Conservation (phyloP, 64 coral and sea anemone species). For the Pocillopora damicornis region DNA sequence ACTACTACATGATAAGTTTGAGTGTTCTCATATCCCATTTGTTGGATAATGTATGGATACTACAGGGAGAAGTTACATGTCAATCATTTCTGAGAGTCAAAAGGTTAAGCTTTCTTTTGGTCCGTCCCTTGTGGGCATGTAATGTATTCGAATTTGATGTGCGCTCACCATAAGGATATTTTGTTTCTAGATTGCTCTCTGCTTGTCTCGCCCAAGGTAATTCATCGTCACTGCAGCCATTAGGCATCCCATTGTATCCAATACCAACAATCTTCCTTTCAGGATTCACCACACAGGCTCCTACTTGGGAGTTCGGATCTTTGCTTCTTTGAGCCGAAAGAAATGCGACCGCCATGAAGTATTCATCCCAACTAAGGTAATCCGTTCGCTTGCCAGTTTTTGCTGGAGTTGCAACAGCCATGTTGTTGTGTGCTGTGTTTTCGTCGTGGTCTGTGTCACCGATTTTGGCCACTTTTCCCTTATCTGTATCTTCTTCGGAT, state of each 20-base stretch:
- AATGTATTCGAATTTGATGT: too few relatives aligned
- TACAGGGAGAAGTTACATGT: too few relatives aligned
- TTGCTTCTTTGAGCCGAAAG: constrained; percentile 91
- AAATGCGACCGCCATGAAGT: constrained; percentile 96
- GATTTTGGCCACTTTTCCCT: background rate
- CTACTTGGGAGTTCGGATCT: constrained; percentile 81
- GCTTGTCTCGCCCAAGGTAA: constrained; percentile 79
- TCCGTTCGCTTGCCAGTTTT: constrained; percentile 58
- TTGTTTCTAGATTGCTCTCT: constrained; percentile 70
- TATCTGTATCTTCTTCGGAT: background rate
- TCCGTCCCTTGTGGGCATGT: too few relatives aligned
- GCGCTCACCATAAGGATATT: constrained; percentile 84
- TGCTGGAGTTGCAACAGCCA: background rate
- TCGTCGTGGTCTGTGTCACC: background rate
- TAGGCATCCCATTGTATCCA: constrained; percentile 97
- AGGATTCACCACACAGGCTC: constrained; percentile 82
- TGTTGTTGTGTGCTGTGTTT: background rate
- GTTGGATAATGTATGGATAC: too few relatives aligned
- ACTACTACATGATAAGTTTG: too few relatives aligned
- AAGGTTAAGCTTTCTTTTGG: too few relatives aligned
- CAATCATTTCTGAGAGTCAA: too few relatives aligned
- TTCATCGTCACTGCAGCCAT: constrained; percentile 87
- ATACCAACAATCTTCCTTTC: constrained; percentile 94
- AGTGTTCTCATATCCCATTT: too few relatives aligned
- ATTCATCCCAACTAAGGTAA: constrained; percentile 85